A percentile compares a stretch with the other conserved stretches of the same genome.
phyloP scores from a whole-genome alignment of 2,113 vertebrate genomes.

The Thalassarche chlororhynchos region DNA sequence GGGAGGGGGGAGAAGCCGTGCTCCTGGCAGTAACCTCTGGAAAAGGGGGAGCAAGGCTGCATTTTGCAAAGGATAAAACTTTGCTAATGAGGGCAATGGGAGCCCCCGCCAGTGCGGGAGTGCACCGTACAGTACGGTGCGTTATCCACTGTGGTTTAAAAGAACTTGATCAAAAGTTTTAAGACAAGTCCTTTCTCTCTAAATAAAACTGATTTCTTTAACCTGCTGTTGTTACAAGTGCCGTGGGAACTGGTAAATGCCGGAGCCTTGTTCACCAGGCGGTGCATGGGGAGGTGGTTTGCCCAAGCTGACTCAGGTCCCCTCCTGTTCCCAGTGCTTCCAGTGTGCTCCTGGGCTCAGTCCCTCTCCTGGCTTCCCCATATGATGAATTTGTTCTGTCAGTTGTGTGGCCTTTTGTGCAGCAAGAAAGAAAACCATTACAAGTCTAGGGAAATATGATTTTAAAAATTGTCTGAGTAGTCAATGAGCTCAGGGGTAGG shows the following conservation, averaged over 20 bases:
- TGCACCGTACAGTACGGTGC: neutral
- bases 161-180: neutral
- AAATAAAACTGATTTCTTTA: slow-evolving; percentile 53
- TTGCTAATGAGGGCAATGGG: neutral
- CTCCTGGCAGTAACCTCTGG: neutral
- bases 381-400: slow-evolving; percentile 3
- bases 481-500: neutral
- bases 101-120: neutral
- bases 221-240: neutral
- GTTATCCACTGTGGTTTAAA: neutral
- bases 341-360: neutral
- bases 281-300: neutral
- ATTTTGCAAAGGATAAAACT: neutral
- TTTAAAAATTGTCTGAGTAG: neutral
- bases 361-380: neutral
- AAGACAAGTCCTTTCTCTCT: neutral
- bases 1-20: neutral
- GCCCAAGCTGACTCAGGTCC: neutral
- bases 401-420: neutral
- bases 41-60: neutral
- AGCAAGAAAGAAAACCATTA: neutral
- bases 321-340: neutral
- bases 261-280: neutral
- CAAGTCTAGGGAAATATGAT: neutral
- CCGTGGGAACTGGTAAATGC: neutral